These are phyloP conservation scores for Caenorhabditis plicata DNA, from an alignment of 2,888 invertebrate species.

Conservation along the genomic window DNA sequence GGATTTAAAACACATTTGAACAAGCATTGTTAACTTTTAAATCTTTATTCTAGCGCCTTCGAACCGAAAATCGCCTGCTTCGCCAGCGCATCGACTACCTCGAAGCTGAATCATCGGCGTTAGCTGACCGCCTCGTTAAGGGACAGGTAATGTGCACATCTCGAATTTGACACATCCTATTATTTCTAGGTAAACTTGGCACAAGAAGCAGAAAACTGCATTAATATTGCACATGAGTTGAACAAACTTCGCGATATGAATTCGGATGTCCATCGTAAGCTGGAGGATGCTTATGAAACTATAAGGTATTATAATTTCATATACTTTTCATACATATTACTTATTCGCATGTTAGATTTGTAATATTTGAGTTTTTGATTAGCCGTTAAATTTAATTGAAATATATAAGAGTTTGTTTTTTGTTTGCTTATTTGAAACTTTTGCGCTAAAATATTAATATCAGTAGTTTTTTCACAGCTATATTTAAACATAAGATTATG, in stretches of 20 bases:
- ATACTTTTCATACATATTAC: too few relatives aligned
- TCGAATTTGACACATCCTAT: neutral
- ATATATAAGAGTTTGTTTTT: too few relatives aligned
- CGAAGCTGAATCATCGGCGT: conserved; percentile 83
- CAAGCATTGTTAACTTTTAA: too few relatives aligned
- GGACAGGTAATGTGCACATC: conserved; percentile 52
- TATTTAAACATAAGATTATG: too few relatives aligned
- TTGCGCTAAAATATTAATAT: too few relatives aligned
- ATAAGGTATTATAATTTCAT: too few relatives aligned
- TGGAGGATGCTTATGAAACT: conserved; percentile 87
- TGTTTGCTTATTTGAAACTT: too few relatives aligned
- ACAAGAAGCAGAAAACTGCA: conserved; percentile 69
- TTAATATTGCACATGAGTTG: conserved; percentile 77
- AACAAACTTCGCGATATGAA: conserved; percentile 83
- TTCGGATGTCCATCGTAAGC: conserved; percentile 82
- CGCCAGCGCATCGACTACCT: conserved; percentile 90
- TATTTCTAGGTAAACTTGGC: conserved; percentile 66
- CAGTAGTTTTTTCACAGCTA: too few relatives aligned
- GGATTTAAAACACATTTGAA: too few relatives aligned
- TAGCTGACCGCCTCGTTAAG: conserved; percentile 80
- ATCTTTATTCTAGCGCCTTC: conserved; percentile 67
- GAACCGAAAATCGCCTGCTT: conserved; percentile 93
- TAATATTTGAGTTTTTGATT: too few relatives aligned
- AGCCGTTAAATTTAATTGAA: too few relatives aligned
- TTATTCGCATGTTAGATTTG: too few relatives aligned